Evolutionary conservation across 2,113 vertebrate species (phyloP), one percentile per base, ranked within the genome.

Genomic region (Ptychochromis oligacanthus): DNA sequence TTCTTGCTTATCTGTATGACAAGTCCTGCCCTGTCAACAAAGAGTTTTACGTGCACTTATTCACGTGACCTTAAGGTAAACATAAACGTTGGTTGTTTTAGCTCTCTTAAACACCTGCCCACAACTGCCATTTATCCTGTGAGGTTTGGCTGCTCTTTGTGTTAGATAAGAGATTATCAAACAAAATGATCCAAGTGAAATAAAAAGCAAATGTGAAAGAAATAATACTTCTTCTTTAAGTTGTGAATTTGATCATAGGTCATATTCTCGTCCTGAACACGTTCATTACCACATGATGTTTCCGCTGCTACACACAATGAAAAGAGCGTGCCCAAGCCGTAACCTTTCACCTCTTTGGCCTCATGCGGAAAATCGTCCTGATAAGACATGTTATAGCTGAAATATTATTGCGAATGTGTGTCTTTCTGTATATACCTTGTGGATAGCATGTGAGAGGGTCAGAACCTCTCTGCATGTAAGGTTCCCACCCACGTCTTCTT

Each of bases 361-460:
- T 96, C 93, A 96, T 95, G 95, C 88, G 95, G 94, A 97, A 97
- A 97, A 97, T 93, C 83, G 86, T 83, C 88, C 46, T 94, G 94
- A 95, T 96, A 95, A 96, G 90, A 95, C 87, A 84, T 89, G 90
- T 95, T 93, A 89, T 93, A 94, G 93, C 95, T 94, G 94, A 93
- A 76, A 84, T 80, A 34, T 88, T 79, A 84, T 57, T 80, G 80
- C 64, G 7, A 76, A 65, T 76, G 46, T 85, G 79, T 85, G 74
- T 87, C 60, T 90, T 79, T 85, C 60, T 91, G 84, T 60, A 75
- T 87, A 75, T 75, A 86, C 58, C 58, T 82, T 85, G 81, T 84
- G 85, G 77, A 59, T 77, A 79, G 81, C 85, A 72, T 77, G 81
- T 90, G 85, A 92, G 78, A 85, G 90, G 86, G 79, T 90, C 88